phyloP scores from a whole-genome alignment of 2,888 invertebrate species.

The Pachydiplax longipennis region DNA sequence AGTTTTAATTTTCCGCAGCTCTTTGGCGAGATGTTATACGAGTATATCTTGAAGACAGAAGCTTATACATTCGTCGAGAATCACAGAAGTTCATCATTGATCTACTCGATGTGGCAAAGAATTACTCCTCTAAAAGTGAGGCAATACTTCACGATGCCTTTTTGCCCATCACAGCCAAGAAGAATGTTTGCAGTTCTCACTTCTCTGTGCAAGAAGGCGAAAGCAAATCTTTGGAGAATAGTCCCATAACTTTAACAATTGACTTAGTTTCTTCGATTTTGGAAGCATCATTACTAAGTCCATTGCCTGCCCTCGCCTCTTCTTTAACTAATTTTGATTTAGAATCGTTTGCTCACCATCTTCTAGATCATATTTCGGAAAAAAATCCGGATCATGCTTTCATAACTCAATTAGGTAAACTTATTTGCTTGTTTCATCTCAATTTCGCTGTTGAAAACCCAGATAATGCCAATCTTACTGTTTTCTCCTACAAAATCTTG shows the following conservation, averaged over 20 bases:
- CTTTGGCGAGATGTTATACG: constrained; percentile 72
- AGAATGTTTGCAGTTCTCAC: constrained; percentile 4
- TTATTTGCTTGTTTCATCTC: constrained; percentile 46
- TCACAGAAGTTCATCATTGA: constrained; percentile 69
- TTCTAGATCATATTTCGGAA: constrained; percentile 25
- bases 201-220: constrained; percentile 3
- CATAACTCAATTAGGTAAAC: constrained; percentile 43
- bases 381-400: constrained; percentile 11
- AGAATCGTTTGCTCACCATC: constrained; percentile 37
- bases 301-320: neutral
- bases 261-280: constrained; percentile 63
- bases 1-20: constrained; percentile 58
- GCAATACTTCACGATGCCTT: constrained; percentile 66
- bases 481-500: constrained; percentile 46
- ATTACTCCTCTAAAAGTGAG: constrained; percentile 64
- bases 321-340: constrained; percentile 45
- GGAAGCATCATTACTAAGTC: constrained; percentile 53
- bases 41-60: constrained; percentile 71
- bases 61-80: constrained; percentile 75
- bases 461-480: neutral
- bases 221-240: constrained; percentile 50
- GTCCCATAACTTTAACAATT: constrained; percentile 55
- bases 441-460: neutral
- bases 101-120: constrained; percentile 65
- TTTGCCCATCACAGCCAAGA: constrained; percentile 62